These are phyloP conservation scores for Exephanes ischioxanthus DNA, from an alignment of 2,888 invertebrate species.

Conservation along the genomic window DNA sequence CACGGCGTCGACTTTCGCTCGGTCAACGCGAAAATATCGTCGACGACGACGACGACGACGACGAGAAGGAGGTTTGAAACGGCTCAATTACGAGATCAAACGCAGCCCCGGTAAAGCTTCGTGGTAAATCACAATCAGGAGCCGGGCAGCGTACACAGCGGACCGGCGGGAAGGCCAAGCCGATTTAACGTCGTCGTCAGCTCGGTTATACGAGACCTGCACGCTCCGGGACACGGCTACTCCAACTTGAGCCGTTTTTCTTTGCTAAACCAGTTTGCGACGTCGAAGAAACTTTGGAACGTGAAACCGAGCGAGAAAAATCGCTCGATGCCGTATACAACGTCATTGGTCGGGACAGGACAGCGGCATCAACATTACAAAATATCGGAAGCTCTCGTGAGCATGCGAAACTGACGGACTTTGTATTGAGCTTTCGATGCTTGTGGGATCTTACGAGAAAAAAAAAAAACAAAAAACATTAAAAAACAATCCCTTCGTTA, in stretches of 20 bases:
- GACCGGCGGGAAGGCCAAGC: slow-evolving; percentile 22
- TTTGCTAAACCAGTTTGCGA: slow-evolving; percentile 80
- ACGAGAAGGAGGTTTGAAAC: slow-evolving; percentile 67
- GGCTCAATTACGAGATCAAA: slow-evolving; percentile 81
- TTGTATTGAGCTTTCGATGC: not conserved
- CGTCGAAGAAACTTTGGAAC: slow-evolving; percentile 77
- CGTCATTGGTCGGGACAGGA: not conserved
- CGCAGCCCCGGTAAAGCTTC: slow-evolving; percentile 68
- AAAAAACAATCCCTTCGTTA: not conserved
- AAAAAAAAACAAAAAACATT: no score
- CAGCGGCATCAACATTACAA: not conserved
- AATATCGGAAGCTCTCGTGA: not conserved
- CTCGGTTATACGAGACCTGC: slow-evolving; percentile 62
- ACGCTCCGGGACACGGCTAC: slow-evolving; percentile 67
- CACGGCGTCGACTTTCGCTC: slow-evolving; percentile 63
- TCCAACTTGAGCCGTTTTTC: slow-evolving; percentile 81
- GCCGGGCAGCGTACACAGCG: slow-evolving; percentile 27
- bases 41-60: slow-evolving; percentile 9
- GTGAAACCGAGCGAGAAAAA: slow-evolving; percentile 54
- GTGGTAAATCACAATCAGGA: slow-evolving; percentile 81
- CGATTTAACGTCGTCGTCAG: slow-evolving; percentile 58
- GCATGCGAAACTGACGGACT: not conserved
- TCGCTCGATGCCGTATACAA: slow-evolving; percentile 73
- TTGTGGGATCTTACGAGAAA: not conserved
- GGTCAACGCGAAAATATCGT: slow-evolving; percentile 65